Conservation (phyloP, 2,888 invertebrate species). For the Parnassius mnemosyne region DNA sequence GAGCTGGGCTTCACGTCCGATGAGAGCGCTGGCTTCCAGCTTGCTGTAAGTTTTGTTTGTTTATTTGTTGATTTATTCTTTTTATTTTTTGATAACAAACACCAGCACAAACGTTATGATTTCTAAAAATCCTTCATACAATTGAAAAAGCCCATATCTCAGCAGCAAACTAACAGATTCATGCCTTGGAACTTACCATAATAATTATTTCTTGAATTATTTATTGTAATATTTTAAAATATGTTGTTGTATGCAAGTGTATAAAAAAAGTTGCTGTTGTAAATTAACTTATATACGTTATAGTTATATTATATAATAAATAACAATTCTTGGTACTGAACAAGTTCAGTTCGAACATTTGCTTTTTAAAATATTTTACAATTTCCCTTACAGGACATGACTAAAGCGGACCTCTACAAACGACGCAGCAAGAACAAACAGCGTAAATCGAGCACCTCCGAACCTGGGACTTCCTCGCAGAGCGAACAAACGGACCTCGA, state of each 20-base stretch:
- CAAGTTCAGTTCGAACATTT: constrained; percentile 10
- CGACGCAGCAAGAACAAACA: constrained; percentile 69
- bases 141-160: no score
- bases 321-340: neutral
- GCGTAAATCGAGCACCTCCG: constrained; percentile 51
- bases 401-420: constrained; percentile 73
- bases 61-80: neutral
- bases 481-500: constrained; percentile 37
- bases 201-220: no score
- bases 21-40: constrained; percentile 45
- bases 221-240: no score
- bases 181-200: no score
- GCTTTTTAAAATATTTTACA: constrained; percentile 15
- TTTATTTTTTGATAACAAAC: neutral
- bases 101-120: neutral
- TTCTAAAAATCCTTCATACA: neutral
- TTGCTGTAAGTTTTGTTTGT: constrained; percentile 42
- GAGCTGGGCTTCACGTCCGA: constrained; percentile 52
- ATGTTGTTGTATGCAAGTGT: no score
- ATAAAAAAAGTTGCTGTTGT: no score
- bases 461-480: constrained; percentile 45
- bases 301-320: no score
- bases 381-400: constrained; percentile 62
- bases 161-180: no score
- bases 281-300: no score